Evolutionary conservation across 2,888 invertebrate genomes (phyloP), one percentile per base, ranked within the genome.

Genomic region (Melipona bicolor): DNA sequence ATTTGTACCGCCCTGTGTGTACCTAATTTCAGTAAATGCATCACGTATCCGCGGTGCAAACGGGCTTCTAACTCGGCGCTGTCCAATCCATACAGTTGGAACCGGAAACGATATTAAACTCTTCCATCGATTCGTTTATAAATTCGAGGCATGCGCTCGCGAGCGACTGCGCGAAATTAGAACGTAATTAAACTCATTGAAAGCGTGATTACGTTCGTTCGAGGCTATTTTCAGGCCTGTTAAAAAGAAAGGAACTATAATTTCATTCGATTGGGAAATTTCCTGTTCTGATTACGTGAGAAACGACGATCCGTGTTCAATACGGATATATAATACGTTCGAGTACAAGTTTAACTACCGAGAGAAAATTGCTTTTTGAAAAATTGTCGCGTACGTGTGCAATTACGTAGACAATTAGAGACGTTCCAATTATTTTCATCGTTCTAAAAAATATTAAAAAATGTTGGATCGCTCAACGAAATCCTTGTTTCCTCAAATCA

Each of bases 21-120:
- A 43, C 17, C 54, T 64, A 70, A 56, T 71, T 77, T 71, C 19
- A n/a, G 43, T 56, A 77, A 71, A 77, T 65, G 49, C 64, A 71
- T 77, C 70, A 43, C 69, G 64, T 64, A 19, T 36, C 13, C 36
- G 62, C 11, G 62, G 6, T 54, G 32, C 4, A 62, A 77, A 77
- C 62, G 52, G 62, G 24, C 36, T 62, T 54, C 62, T 52, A 32
- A 21, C n/a, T 52, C 13, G 43, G 32, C 9, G 49, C 13, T 19
- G 49, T 6, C 2, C 49, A 50, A 24, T 43, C 19, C 67, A 49
- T 49, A 4, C 21, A 21, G 21, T 32, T 3, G 15, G 11, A 4
- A 32, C 15, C 27, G 52, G 27, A 52, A 59, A 59, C n/a, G 21
- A 27, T n/a, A 76, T 68, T 27, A 49, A 19, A 50, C 27, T 17